Evolutionary conservation across 1,140 invertebrate species (phyloP), one percentile per base, ranked within the genome.

Genomic region (Tribolium castaneum): DNA sequence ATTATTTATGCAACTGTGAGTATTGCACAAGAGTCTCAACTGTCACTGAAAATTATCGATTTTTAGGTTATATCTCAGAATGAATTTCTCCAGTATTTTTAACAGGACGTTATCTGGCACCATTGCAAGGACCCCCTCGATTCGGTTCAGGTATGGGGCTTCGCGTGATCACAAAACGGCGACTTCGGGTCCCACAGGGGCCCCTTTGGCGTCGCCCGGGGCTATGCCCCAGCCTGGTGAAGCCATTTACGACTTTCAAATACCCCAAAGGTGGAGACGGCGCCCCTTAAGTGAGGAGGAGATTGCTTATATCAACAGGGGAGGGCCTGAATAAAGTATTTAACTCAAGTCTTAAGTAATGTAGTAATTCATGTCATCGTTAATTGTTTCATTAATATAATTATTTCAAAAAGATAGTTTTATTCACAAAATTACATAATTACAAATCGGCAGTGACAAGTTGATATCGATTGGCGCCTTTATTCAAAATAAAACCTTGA

Each of bases 401-500:
- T 49, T 52, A 52, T 54, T 72, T 12, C 7, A 72, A 72, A 34
- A 54, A 45, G 3, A 6, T 1, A n/a, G 19, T 19, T 73, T 51
- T 52, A 54, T 73, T 73, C 52, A 73, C 30, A 66, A 66, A 66
- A 66, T 45, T 45, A 52, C 49, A 73, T 66, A 76, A 56, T 35
- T 59, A 78, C 12, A 56, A 79, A 66, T 81, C 78, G 25, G 70
- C 66, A 35, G 70, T 80, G 22, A 85, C 86, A 80, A 94, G 89
- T 86, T 94, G 90, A 84, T 97, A 98, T 10, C 92, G 88, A 86
- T 94, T 92, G n/a, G 90, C 89, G 7, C 92, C 93, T 87, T 95
- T 96, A 84, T 97, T 93, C 77, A 98, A 88, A 66, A 98, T 88
- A 88, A 93, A 93, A 25, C 95, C 95, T 87, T 96, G 93, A 81